phyloP scores from a whole-genome alignment of 2,888 invertebrate genomes.

The Hybos culiciformis region DNA sequence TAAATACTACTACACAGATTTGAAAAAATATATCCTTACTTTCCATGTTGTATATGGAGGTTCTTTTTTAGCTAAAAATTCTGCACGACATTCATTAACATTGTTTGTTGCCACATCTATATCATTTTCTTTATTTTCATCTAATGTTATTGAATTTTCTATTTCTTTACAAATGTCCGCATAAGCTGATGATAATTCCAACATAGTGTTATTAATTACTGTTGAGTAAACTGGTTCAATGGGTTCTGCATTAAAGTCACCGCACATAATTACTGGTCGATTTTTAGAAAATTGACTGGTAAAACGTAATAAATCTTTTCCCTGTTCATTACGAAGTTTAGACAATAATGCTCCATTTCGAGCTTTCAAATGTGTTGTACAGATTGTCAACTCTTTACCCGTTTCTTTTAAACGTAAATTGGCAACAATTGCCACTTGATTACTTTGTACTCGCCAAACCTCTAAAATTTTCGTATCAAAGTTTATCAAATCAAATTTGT shows the following conservation, averaged over 20 bases:
- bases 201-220: slow-evolving; percentile 36
- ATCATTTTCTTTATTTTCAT: slow-evolving; percentile 2
- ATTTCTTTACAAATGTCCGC: slow-evolving; percentile 32
- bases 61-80: slow-evolving; percentile 38
- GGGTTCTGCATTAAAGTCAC: slow-evolving; percentile 66
- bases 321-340: slow-evolving; percentile 55
- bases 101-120: neutral
- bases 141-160: slow-evolving; percentile 11
- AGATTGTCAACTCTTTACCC: slow-evolving; percentile 47
- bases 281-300: slow-evolving; percentile 36
- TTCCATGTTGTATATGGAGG: slow-evolving; percentile 68
- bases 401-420: slow-evolving; percentile 41
- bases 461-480: slow-evolving; percentile 47
- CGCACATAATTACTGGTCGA: slow-evolving; percentile 50
- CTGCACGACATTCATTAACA: slow-evolving; percentile 11
- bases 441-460: slow-evolving; percentile 60
- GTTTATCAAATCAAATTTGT: slow-evolving; percentile 45
- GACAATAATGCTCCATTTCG: slow-evolving; percentile 51
- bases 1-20: too few species aligned
- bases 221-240: slow-evolving; percentile 53
- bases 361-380: slow-evolving; percentile 63
- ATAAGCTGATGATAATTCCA: slow-evolving; percentile 41
- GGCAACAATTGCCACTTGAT: slow-evolving; percentile 52
- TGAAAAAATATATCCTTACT: too few species aligned
- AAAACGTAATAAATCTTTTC: slow-evolving; percentile 49